Evolutionary conservation across 2,113 vertebrate species (phyloP), one percentile per base, ranked within the genome.

Genomic region (Paracanthobrama guichenoti): DNA sequence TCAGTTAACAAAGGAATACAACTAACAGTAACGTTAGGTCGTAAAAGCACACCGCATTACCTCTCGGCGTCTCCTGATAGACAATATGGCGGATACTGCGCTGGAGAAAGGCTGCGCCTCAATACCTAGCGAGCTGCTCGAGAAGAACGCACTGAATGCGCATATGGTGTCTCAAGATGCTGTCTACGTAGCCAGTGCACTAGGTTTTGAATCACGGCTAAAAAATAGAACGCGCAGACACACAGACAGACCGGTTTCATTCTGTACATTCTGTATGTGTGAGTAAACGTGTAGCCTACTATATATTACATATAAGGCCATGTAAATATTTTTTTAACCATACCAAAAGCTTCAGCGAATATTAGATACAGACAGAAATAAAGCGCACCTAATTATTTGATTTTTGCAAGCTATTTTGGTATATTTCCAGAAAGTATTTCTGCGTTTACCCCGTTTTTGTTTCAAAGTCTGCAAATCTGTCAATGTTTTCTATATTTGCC

Each of bases 21-120:
- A 50, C 7, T 31, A 53, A 35, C 42, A 28, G 20, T 50, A 39
- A 39, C 39, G 39, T 39, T 39, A 14, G 62, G 79, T 67, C 48
- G 66, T 53, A n/a, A 69, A 53, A 16, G 64, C 69, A 62, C 39
- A 60, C 84, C 44, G 48, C 82, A 66, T 87, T 89, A 89, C 88
- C 88, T 89, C 81, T 87, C 69, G 28, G 86, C 81, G 66, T 89
- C 88, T 87, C 82, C 86, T 86, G 59, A 75, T 82, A 77, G 82
- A 87, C 84, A 89, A 89, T 89, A 89, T 89, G 88, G 88, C 88
- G 84, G 88, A 84, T 80, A 26, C 84, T 73, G 72, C 72, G 77
- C n/a, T 73, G 76, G 62, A 81, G 67, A 80, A 53, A 31, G 80
- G 80, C 13, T 57, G 28, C 80, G 48, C 72, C 2, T 71, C 80